Evolutionary conservation across 2,888 invertebrate genomes (phyloP), one percentile per base, ranked within the genome.

Genomic region (Alloscopus bannaensis): DNA sequence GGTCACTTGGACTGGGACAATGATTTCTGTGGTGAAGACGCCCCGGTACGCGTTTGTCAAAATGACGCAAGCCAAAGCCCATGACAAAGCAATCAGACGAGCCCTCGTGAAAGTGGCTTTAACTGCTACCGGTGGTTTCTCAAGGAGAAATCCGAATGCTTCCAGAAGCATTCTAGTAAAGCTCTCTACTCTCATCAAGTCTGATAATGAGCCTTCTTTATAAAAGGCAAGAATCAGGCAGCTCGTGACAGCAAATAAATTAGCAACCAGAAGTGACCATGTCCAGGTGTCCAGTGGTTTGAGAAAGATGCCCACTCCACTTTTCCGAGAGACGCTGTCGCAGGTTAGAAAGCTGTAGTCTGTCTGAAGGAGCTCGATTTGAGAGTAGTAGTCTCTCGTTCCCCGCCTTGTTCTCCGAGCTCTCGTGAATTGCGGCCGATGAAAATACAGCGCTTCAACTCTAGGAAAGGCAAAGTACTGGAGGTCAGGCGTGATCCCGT

Each of bases 311-410:
- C 16, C 13, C 8, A 55, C 16, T 3, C 26, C 28, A 26, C 11
- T 11, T 55, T 55, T 11, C 1, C 13, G 28, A 26, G 55, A 55
- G 2, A 55, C 55, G 1, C 28, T 24, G 28, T 55, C 55, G 16
- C 55, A 55, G 28, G 55, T 55, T 2, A 55, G n/a, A 13, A 55
- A 55, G 20, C 28, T 55, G 55, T 55, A 55, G 2, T 13, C 13
- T 1, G 55, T 55, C 16, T 26, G 2, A 13, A 26, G 28, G 8
- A 55, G 55, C 16, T 24, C 16, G 3, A 13, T 13, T 26, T 26
- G 4, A 13, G 28, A 2, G 1, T 3, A 16, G 1, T 20, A 24
- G 8, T 2, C 13, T 24, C 55, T 55, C 1, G 13, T 1, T 1
- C 6, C 16, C 16, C 55, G 55, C 28, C 2, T 55, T 16, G 1